Evolutionary conservation across 2,797 vertebrate genomes (phyloP).

Genomic region (Mormyrops attenuatus): DNA sequence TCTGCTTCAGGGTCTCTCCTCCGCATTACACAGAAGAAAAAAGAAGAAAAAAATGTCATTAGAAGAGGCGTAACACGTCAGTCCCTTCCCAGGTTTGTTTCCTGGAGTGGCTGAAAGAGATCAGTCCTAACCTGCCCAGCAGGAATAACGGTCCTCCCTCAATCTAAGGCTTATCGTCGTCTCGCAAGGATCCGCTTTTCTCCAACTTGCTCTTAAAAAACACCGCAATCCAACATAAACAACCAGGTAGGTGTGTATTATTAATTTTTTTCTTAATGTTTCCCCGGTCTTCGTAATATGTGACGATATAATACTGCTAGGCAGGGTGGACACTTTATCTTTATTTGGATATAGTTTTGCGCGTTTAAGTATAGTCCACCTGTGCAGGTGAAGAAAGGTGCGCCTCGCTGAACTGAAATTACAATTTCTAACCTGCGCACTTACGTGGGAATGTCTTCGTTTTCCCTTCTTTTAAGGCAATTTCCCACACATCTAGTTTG

Average conservation of each 20-base stretch:
- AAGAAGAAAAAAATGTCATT: conserved; percentile 99
- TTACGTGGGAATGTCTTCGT: background rate
- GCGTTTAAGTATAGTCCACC: conserved; percentile 49
- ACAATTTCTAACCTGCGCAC: conserved; percentile 11
- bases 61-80: conserved; percentile 99
- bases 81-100: conserved; percentile 99
- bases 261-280: conserved; percentile 29
- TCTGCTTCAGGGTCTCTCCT: conserved; percentile 93
- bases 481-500: background rate
- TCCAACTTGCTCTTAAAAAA: conserved; percentile 70
- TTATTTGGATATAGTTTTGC: conserved; percentile 21
- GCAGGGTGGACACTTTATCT: conserved; percentile 16
- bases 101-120: conserved; percentile 99
- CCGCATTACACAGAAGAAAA: conserved; percentile 89
- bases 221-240: conserved; percentile 56
- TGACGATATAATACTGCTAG: background rate
- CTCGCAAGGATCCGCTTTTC: conserved; percentile 73
- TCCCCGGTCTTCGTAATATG: conserved; percentile 27
- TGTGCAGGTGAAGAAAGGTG: conserved; percentile 65
- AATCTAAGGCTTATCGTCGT: conserved; percentile 82
- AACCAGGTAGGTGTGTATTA: conserved; percentile 69
- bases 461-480: background rate
- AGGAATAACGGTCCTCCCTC: conserved; percentile 96
- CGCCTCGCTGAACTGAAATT: conserved; percentile 14
- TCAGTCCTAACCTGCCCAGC: conserved; percentile 99